Conservation (phyloP, 1,140 invertebrate species). For the Calycopis cecrops region DNA sequence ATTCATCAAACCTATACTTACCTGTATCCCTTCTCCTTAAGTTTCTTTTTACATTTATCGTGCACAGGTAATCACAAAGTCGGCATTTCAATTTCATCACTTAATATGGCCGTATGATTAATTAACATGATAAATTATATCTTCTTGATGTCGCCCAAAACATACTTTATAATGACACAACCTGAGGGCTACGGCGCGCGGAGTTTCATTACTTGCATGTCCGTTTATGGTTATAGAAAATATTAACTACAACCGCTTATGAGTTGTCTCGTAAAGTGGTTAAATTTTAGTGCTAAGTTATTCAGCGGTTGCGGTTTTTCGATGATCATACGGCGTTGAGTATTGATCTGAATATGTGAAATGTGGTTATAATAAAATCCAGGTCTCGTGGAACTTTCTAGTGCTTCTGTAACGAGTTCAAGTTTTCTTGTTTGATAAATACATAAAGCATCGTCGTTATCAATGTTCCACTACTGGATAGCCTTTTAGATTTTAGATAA, state of each 20-base stretch:
- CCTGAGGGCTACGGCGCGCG: neutral
- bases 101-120: slow-evolving; percentile 2
- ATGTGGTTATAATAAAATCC: too few relatives aligned
- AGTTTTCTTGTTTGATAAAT: too few relatives aligned
- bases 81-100: neutral
- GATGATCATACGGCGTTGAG: neutral
- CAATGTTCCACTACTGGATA: too few relatives aligned
- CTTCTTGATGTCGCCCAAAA: neutral
- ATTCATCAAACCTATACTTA: too few relatives aligned
- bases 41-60: too few relatives aligned
- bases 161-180: neutral
- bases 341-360: neutral
- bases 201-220: neutral
- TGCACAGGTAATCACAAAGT: too few relatives aligned
- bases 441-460: too few relatives aligned
- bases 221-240: neutral
- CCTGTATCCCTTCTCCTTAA: too few relatives aligned
- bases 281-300: neutral
- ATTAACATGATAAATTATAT: slow-evolving; percentile 2
- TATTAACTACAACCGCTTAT: neutral
- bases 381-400: too few relatives aligned
- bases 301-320: neutral
- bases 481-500: too few relatives aligned
- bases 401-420: too few relatives aligned
- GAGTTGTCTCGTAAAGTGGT: neutral